A percentile compares a stretch with the other conserved stretches of the same genome.
phyloP scores from a whole-genome alignment of 2,797 vertebrate genomes.

The Intellagama lesueurii region DNA sequence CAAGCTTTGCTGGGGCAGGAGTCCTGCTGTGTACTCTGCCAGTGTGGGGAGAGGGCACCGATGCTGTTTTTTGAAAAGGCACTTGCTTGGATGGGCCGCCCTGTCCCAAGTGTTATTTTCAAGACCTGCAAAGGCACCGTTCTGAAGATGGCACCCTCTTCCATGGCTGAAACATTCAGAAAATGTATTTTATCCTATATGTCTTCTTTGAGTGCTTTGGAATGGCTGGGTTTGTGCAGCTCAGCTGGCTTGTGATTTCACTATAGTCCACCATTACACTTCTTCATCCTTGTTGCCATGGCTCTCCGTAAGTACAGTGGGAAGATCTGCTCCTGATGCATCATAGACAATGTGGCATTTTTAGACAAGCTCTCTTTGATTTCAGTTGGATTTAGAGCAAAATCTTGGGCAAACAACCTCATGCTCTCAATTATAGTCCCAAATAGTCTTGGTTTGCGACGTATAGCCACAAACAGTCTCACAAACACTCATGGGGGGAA shows the following conservation, averaged over 20 bases:
- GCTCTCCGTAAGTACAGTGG: neutral
- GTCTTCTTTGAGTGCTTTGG: neutral
- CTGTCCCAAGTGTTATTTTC: neutral
- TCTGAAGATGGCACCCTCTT: neutral
- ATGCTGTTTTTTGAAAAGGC: neutral
- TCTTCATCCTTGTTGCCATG: neutral
- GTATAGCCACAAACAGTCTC: too few species aligned
- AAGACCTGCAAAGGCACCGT: neutral
- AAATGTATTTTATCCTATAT: neutral
- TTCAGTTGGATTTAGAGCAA: neutral
- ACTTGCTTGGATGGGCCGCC: neutral
- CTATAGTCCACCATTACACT: neutral
- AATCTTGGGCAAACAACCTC: neutral
- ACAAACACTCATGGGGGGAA: too few species aligned
- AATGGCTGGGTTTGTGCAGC: neutral
- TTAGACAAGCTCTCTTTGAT: neutral
- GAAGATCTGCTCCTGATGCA: neutral
- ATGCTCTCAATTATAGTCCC: neutral
- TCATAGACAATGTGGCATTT: neutral
- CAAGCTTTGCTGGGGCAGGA: slow-evolving; percentile 12
- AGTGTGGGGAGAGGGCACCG: too few species aligned
- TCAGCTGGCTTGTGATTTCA: neutral
- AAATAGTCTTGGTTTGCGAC: neutral
- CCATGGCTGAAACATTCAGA: neutral
- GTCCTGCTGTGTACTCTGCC: neutral